phyloP scores from a whole-genome alignment of 2,797 vertebrate species.

The Xerus rutilus region DNA sequence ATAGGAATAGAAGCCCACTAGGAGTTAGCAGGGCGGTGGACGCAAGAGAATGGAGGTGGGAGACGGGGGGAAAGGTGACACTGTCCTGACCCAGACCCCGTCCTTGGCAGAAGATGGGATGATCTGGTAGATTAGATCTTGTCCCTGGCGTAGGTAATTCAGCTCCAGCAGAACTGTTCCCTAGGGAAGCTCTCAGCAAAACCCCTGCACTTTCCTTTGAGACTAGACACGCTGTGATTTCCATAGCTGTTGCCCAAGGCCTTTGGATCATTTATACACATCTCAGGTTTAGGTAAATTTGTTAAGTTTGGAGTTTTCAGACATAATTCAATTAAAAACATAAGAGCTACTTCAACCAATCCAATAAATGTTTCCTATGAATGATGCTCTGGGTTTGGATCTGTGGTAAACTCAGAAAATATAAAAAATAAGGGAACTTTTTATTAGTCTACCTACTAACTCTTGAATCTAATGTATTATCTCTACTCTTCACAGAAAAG shows the following conservation, averaged over 20 bases:
- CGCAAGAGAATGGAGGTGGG: too few relatives aligned
- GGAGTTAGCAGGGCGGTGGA: too few relatives aligned
- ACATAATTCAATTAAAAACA: not conserved
- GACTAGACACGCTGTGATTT: not conserved
- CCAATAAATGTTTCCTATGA: not conserved
- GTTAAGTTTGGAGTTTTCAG: not conserved
- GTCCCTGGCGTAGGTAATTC: too few relatives aligned
- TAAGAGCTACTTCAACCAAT: not conserved
- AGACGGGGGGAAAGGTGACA: not conserved
- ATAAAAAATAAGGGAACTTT: not conserved
- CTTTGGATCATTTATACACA: too few relatives aligned
- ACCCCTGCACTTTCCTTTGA: not conserved
- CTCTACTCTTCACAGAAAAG: not conserved
- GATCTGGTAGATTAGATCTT: not conserved
- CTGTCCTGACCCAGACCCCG: too few relatives aligned
- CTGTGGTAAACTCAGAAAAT: not conserved
- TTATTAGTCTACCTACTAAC: not conserved
- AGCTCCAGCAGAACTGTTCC: not conserved
- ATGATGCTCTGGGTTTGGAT: not conserved
- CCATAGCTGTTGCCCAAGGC: too few relatives aligned
- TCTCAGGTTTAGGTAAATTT: not conserved
- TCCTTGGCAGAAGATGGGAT: not conserved
- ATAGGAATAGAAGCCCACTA: rapidly evolving
- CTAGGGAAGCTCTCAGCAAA: too few relatives aligned
- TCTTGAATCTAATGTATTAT: not conserved